These are phyloP conservation scores for Columba janthina DNA, from an alignment of 2,113 vertebrate genomes.

Conservation along the genomic window DNA sequence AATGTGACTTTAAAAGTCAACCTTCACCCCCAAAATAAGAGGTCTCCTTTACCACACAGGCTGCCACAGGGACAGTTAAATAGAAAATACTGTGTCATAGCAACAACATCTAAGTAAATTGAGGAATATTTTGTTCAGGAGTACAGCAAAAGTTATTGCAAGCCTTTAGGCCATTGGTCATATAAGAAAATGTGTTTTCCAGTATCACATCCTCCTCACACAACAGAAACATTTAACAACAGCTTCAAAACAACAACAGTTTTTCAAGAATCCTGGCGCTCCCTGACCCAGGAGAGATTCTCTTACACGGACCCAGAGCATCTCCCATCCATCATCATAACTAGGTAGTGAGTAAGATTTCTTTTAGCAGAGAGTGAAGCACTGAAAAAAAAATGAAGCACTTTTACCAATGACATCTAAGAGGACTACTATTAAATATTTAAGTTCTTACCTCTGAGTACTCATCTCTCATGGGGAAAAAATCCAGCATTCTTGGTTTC, in stretches of 20 bases:
- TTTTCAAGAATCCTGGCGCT: background rate
- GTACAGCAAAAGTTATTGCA: background rate
- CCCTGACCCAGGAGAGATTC: too few relatives aligned
- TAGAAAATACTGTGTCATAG: background rate
- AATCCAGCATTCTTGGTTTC: background rate
- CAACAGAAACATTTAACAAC: background rate
- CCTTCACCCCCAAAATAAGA: background rate
- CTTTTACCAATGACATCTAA: background rate
- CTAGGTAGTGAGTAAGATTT: accelerated
- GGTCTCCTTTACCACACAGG: background rate
- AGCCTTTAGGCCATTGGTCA: accelerated
- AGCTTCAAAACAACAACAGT: background rate
- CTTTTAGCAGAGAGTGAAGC: background rate
- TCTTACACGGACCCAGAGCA: background rate
- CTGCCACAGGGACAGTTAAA: background rate
- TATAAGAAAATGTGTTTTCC: accelerated
- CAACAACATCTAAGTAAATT: background rate
- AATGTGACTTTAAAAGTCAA: background rate
- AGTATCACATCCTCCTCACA: accelerated
- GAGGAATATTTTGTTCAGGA: background rate
- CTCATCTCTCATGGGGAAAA: background rate
- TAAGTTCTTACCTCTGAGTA: background rate
- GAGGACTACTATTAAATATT: background rate
- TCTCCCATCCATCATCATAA: background rate
- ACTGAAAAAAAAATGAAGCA: background rate